Evolutionary conservation across 2,113 vertebrate genomes (phyloP).

Genomic region (Neofelis nebulosa): DNA sequence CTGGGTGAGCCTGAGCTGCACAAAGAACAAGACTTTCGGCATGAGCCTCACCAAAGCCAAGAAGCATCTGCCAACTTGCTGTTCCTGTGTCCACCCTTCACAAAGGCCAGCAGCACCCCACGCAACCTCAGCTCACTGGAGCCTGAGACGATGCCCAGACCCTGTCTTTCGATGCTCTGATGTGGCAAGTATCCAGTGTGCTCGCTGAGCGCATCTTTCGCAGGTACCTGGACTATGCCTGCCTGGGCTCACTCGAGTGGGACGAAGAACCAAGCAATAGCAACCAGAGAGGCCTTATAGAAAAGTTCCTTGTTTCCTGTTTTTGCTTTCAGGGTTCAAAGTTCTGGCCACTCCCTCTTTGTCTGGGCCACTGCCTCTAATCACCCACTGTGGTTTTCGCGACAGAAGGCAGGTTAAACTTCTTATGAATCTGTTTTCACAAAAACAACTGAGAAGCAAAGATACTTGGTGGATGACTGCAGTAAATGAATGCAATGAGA

Average conservation of each 20-base stretch:
- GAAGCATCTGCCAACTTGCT: neutral
- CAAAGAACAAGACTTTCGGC: neutral
- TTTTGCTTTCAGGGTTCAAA: neutral
- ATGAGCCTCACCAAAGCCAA: neutral
- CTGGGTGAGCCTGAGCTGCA: neutral
- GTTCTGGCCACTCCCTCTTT: neutral
- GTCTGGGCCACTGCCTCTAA: neutral
- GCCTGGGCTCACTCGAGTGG: neutral
- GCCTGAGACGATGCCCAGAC: neutral
- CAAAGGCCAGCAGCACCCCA: neutral
- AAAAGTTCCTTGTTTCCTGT: neutral
- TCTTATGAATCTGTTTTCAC: conserved; percentile 26
- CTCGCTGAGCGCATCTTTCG: neutral
- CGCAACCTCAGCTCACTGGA: neutral
- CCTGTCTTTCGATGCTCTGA: neutral
- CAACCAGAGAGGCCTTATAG: neutral
- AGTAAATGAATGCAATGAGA: neutral
- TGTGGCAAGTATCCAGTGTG: neutral
- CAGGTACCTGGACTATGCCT: fast-evolving
- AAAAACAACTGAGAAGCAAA: conserved; percentile 41
- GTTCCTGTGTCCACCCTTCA: neutral
- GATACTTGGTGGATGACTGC: neutral
- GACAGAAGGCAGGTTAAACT: neutral
- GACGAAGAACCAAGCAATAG: neutral
- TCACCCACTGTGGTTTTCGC: neutral